phyloP scores from a whole-genome alignment of 2,797 vertebrate species.

The Pachyuromys duprasi region DNA sequence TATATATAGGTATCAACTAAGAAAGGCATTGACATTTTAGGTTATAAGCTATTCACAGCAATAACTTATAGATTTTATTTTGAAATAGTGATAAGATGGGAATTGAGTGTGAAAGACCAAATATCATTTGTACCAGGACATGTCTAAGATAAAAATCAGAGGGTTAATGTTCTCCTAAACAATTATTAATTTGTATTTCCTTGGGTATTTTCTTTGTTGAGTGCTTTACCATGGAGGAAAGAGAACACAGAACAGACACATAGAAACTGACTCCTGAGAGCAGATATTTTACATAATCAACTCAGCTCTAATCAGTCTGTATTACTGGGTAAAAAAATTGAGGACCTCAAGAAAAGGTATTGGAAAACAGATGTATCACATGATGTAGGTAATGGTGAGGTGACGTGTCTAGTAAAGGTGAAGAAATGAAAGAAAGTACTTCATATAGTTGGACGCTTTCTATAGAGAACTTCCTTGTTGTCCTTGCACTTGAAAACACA shows the following conservation, averaged over 20 bases:
- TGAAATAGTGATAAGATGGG: conserved; percentile 45
- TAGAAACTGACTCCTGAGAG: background rate
- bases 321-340: background rate
- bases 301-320: conserved; percentile 11
- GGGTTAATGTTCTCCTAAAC: background rate
- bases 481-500: conserved; percentile 76
- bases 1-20: background rate
- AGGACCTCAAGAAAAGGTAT: background rate
- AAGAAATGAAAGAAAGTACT: conserved; percentile 66
- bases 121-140: background rate
- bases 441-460: conserved; percentile 72
- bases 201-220: background rate
- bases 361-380: conserved; percentile 18
- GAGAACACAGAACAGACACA: background rate
- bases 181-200: background rate
- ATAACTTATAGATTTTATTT: conserved; percentile 54
- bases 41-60: background rate
- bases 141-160: conserved; percentile 56
- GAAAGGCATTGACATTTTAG: conserved; percentile 7
- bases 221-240: background rate
- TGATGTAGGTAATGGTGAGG: background rate
- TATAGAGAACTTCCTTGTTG: conserved; percentile 74
- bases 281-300: conserved; percentile 31
- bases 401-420: background rate
- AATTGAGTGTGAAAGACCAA: conserved; percentile 40